Base-by-base conservation (phyloP, 2,113 vertebrate species). In the Hemiscyllium ocellatum region DNA sequence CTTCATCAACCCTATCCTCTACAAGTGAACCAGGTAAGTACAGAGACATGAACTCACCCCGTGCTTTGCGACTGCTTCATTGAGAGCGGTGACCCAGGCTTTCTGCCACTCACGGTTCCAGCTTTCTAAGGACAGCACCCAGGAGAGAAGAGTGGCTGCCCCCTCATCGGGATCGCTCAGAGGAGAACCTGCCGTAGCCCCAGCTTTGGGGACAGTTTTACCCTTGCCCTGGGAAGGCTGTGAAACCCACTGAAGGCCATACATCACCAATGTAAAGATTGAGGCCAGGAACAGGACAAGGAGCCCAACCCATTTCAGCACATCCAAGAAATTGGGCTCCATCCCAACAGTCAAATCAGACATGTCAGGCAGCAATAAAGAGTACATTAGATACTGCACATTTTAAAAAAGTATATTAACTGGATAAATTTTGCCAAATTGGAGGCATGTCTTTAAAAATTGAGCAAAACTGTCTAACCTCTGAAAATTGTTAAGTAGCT, bases 101-200 rank as follows among this genome's bases (percentile, higher is more conserved):
- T 96, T 97, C 96, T 97, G 98, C 99, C 99, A 99, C 96, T 98
- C 98, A 95, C 96, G 97, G 96, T 96, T 97, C 98, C 99, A 99
- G 97, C 98, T 98, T 89, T 89, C 96, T 97, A 98, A 97, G 96
- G 98, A 98, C 97, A 99, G 98, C 96, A 98, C 97, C 99, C 99
- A 99, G 95, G 97, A 97, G 96, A 99, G 97, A 96, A 98, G 97
- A 89, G 97, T 97, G 91, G 97, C 97, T 8, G 98, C 97, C 96
- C 98, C 98, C 65, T 96, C 97, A 96, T 94, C 96, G 72, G 96
- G 85, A 19, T 96, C 90, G 50, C 96, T 95, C 2, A 33, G 89
- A 5, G 33, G 61, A 42, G 61, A 7, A 22, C 17, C 89, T 96
- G 96, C 95, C 37, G 15, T 90, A 86, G 72, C 96, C 0, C 91